A percentile compares a stretch with the other conserved stretches of the same genome.
Evolutionary conservation across 2,888 invertebrate species (phyloP).

Genomic region (Cylindroiulus punctatus): DNA sequence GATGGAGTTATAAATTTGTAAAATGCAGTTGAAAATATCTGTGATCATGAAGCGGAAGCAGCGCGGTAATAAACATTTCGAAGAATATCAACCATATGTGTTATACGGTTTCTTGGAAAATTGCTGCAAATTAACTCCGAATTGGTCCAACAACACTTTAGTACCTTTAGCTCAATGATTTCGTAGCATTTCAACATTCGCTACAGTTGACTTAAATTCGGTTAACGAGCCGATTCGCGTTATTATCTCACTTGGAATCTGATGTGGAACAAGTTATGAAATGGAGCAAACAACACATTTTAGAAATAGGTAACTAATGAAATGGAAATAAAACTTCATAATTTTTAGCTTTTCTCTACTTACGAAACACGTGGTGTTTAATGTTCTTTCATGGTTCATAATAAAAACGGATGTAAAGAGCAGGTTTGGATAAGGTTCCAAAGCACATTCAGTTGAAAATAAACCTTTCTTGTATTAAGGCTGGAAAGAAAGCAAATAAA

Average conservation of each 20-base stretch:
- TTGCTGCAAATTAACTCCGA: not conserved
- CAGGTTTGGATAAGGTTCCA: not conserved
- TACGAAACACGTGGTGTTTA: not conserved
- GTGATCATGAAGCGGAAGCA: not conserved
- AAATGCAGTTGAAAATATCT: not conserved
- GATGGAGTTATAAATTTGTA: too few species aligned
- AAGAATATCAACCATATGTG: not conserved
- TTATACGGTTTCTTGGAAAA: not conserved
- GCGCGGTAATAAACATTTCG: not conserved
- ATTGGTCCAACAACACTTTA: not conserved
- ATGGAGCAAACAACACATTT: slow-evolving; percentile 1
- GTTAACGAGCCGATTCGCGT: not conserved
- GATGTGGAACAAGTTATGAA: not conserved
- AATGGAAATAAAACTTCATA: slow-evolving; percentile 7
- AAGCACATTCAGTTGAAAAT: not conserved
- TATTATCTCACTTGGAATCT: not conserved
- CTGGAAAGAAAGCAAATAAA: not conserved
- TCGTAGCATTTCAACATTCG: not conserved
- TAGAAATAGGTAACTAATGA: not conserved
- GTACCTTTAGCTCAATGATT: not conserved
- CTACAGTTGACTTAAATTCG: not conserved
- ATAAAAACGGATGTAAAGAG: not conserved
- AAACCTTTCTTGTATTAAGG: not conserved
- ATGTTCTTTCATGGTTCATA: not conserved
- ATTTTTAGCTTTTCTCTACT: slow-evolving; percentile 1